Evolutionary conservation across 2,888 invertebrate species (phyloP).

Genomic region (Phymatocera aterrima): DNA sequence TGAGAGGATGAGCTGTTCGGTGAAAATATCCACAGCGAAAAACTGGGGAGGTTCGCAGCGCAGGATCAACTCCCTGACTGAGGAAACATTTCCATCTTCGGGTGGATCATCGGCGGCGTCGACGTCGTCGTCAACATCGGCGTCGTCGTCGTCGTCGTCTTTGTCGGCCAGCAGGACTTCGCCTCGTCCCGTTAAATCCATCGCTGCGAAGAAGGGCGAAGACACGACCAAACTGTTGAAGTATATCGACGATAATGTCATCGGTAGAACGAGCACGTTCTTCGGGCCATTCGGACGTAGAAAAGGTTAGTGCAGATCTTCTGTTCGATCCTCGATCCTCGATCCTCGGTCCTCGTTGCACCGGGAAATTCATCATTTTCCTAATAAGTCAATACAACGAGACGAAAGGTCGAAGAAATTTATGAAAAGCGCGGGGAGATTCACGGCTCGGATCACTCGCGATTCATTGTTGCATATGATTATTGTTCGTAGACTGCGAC

Average conservation of each 20-base stretch:
- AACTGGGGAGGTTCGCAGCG: constrained; percentile 71
- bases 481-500: too few relatives aligned
- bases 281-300: constrained; percentile 89
- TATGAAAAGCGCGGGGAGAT: too few relatives aligned
- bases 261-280: constrained; percentile 88
- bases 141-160: constrained; percentile 45
- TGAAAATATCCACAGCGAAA: constrained; percentile 69
- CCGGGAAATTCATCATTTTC: too few relatives aligned
- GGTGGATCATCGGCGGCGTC: constrained; percentile 47
- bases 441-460: too few relatives aligned
- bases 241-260: constrained; percentile 88
- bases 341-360: too few relatives aligned
- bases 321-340: background rate
- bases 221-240: constrained; percentile 84
- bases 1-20: constrained; percentile 73
- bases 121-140: background rate
- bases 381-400: too few relatives aligned
- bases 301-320: constrained; percentile 80
- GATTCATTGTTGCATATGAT: too few relatives aligned
- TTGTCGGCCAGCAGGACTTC: constrained; percentile 62
- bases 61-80: constrained; percentile 67
- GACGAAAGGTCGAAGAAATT: too few relatives aligned
- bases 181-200: constrained; percentile 64
- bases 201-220: constrained; percentile 78
- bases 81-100: constrained; percentile 61